These are phyloP conservation scores for Cairina moschata DNA, from an alignment of 2,113 vertebrate genomes.

Conservation along the genomic window DNA sequence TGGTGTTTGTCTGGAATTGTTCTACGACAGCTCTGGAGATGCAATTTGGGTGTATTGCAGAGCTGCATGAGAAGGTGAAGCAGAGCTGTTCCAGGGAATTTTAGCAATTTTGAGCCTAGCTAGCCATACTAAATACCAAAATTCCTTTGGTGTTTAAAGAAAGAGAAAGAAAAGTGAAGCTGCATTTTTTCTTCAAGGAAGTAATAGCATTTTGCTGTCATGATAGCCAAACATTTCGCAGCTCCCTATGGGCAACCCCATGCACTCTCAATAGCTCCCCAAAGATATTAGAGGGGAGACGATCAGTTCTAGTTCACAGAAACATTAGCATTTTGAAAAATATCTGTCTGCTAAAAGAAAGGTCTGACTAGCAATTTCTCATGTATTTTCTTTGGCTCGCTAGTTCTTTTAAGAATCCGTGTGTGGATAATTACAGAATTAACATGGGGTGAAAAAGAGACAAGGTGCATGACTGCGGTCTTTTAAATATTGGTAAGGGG, in stretches of 20 bases:
- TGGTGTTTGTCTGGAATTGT: constrained; percentile 5
- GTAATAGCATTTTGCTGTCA: background rate
- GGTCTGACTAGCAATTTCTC: background rate
- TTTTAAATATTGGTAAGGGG: background rate
- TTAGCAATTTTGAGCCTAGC: background rate
- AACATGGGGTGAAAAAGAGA: background rate
- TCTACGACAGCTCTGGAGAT: background rate
- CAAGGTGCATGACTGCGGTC: background rate
- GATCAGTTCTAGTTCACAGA: background rate
- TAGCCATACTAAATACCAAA: background rate
- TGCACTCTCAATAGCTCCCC: background rate
- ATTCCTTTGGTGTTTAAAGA: background rate
- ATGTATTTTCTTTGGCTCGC: background rate
- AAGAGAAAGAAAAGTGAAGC: background rate
- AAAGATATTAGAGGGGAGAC: background rate
- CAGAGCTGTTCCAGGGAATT: background rate
- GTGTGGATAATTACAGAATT: background rate
- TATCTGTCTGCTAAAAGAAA: background rate
- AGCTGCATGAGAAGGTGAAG: background rate
- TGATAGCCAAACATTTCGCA: background rate
- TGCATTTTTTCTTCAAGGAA: background rate
- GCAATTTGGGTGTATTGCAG: background rate
- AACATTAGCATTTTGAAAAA: background rate
- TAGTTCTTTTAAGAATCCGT: constrained; percentile 4
- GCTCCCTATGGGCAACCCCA: background rate